Conservation (phyloP, 2,888 invertebrate genomes). For the Xanthorhoe designata region DNA sequence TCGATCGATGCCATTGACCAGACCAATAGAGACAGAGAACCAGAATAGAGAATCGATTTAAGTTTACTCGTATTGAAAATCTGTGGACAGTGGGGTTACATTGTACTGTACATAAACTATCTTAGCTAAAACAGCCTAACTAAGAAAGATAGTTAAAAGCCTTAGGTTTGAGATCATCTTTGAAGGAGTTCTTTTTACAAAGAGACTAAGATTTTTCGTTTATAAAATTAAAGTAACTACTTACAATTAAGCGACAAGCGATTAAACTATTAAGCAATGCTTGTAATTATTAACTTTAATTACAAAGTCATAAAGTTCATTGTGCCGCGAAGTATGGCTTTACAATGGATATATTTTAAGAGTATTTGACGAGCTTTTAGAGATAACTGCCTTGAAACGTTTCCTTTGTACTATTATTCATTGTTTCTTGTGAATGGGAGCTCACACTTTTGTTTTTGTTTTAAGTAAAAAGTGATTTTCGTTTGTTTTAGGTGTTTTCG, state of each 20-base stretch:
- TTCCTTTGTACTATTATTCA: conserved; percentile 77
- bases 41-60: too few species aligned
- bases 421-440: conserved; percentile 68
- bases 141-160: too few species aligned
- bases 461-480: conserved; percentile 54
- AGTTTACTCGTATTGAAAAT: too few species aligned
- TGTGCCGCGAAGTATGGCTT: conserved; percentile 42
- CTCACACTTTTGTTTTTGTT: conserved; percentile 63
- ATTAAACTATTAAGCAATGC: conserved; percentile 2
- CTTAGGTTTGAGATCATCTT: too few species aligned
- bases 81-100: too few species aligned
- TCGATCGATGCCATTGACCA: too few species aligned
- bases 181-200: too few species aligned
- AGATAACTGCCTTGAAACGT: conserved; percentile 76
- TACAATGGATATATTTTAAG: conserved; percentile 67
- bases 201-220: too few species aligned
- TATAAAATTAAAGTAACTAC: neutral
- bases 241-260: neutral
- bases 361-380: conserved; percentile 78
- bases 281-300: conserved; percentile 39
- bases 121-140: too few species aligned
- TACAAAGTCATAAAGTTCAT: conserved; percentile 46
- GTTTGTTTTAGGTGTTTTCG: conserved; percentile 54
- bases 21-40: too few species aligned
- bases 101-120: too few species aligned